Evolutionary conservation across 1,140 invertebrate genomes (phyloP), one percentile per base, ranked within the genome.

Genomic region (Gryllus bimaculatus): DNA sequence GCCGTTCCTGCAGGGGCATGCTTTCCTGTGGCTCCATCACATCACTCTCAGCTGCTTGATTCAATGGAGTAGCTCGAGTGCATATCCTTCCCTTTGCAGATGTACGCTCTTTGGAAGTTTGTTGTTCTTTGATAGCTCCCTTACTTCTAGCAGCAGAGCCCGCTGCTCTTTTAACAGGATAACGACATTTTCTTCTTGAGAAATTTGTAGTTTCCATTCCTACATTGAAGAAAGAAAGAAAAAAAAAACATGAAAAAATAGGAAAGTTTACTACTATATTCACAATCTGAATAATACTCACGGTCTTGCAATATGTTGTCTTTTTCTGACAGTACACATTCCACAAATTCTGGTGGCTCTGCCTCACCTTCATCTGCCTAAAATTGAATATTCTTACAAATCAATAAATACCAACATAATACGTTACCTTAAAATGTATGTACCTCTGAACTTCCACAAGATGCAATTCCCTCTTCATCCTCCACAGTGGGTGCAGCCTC

Each of bases 321-420:
- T 74, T 79, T 79, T 7, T 79, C 79, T 20, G 79, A 76, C 49
- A 79, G 49, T 15, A 79, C 79, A 79, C 79, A 79, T 74, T 79
- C 79, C 49, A 79, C 47, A 39, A 77, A 79, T 49, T 66, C 79
- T 20, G 79, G 79, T 20, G 76, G 78, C 7, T 48, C 78, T 8
- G 78, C 39, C 18, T 79, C 79, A 54, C 49, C 79, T 39, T 74
- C 78, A 73, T 20, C 21, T 15, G 48, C 48, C 47, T 76, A 66
- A 66, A 66, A 13, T 66, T 66, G 18, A 66, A 10, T 66, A 18
- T 13, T 66, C 7, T 10, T 13, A 66, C 54, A 66, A 66, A 66
- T 10, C 18, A 66, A 66, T 7, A 13, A 10, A 66, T 7, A 39
- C 18, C 3, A 66, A 66, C 7, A 13, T 66, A 66, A 66, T 13